Conservation (phyloP, 2,797 vertebrate genomes). For the Crocidura indochinensis region DNA sequence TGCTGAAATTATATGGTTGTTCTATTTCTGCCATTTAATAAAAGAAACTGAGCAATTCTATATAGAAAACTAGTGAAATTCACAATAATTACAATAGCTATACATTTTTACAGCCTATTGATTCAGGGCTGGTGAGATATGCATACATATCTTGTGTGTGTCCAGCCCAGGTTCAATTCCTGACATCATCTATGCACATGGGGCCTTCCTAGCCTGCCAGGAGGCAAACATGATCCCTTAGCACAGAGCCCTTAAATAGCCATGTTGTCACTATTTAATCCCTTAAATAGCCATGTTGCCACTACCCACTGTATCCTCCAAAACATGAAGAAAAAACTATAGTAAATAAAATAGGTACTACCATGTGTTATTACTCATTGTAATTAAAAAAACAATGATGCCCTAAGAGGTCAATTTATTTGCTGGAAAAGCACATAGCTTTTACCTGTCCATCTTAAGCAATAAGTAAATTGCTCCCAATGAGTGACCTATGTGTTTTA, state of each 20-base stretch:
- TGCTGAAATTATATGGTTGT: not conserved
- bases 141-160: too few relatives aligned
- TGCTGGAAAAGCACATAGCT: not conserved
- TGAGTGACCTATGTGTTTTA: not conserved
- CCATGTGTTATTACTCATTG: not conserved
- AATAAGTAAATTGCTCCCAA: not conserved
- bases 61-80: slow-evolving; percentile 27
- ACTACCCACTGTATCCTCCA: too few relatives aligned
- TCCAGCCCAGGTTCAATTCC: too few relatives aligned
- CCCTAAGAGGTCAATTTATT: slow-evolving; percentile 10
- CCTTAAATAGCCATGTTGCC: too few relatives aligned
- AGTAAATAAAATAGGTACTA: not conserved
- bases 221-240: too few relatives aligned
- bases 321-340: not conserved
- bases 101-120: slow-evolving; percentile 21
- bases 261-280: too few relatives aligned
- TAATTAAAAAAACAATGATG: not conserved
- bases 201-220: too few relatives aligned
- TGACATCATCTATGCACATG: too few relatives aligned
- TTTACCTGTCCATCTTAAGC: not conserved
- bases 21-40: not conserved
- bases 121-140: not conserved
- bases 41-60: slow-evolving; percentile 29
- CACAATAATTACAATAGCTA: not conserved
- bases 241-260: too few relatives aligned